These are phyloP conservation scores for Volucella zonaria DNA, from an alignment of 2,888 invertebrate genomes.

Conservation along the genomic window DNA sequence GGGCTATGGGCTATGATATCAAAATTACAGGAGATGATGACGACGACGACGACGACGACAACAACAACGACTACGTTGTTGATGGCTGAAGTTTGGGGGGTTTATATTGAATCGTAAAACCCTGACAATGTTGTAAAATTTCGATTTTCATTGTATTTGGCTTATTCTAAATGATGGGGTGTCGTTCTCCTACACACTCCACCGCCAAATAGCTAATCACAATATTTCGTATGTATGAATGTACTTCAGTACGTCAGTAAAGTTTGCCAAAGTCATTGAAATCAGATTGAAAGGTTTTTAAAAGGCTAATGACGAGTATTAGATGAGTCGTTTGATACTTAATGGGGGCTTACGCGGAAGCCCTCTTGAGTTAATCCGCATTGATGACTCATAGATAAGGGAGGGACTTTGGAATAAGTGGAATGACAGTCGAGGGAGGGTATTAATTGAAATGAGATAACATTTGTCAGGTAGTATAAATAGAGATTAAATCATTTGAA, in stretches of 20 bases:
- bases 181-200: not conserved
- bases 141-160: slow-evolving; percentile 37
- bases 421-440: too few relatives aligned
- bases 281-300: slow-evolving; percentile 25
- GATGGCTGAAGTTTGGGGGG: not conserved
- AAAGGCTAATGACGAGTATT: slow-evolving; percentile 54
- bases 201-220: slow-evolving; percentile 16
- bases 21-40: slow-evolving; percentile 26
- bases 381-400: slow-evolving; percentile 7
- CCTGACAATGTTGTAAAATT: slow-evolving; percentile 48
- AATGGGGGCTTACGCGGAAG: slow-evolving; percentile 10
- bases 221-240: slow-evolving; percentile 20
- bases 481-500: too few relatives aligned
- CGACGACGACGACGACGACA: too few relatives aligned
- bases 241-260: slow-evolving; percentile 34
- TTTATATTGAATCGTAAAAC: slow-evolving; percentile 21
- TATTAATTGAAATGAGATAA: too few relatives aligned
- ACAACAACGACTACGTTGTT: too few relatives aligned
- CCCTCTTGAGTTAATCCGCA: not conserved
- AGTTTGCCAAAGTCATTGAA: not conserved
- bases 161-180: not conserved
- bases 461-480: too few relatives aligned
- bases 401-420: too few relatives aligned
- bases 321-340: slow-evolving; percentile 49
- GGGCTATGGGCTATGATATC: slow-evolving; percentile 52